phyloP scores from a whole-genome alignment of 1,140 invertebrate genomes.

The Calephelis nemesis region DNA sequence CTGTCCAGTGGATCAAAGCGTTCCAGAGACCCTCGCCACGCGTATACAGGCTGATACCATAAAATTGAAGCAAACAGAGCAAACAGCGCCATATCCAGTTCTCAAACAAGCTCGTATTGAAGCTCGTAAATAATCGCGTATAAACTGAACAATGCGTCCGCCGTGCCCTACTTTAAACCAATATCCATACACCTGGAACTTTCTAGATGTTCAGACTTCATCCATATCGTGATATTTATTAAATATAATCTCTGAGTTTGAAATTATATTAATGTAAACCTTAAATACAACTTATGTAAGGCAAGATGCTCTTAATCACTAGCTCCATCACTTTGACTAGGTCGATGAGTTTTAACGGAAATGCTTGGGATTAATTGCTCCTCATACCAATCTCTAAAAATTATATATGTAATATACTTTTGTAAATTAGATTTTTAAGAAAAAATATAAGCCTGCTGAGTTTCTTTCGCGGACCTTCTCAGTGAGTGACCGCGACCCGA shows the following conservation, averaged over 20 bases:
- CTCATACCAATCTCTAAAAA: no score
- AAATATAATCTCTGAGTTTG: not conserved
- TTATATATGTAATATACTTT: no score
- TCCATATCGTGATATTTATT: no score
- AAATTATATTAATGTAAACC: not conserved
- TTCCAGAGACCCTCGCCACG: not conserved
- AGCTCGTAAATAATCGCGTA: constrained; percentile 8
- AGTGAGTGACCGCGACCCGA: no score
- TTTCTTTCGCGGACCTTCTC: no score
- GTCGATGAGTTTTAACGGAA: no score
- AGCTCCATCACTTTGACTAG: no score
- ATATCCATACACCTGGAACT: constrained; percentile 1
- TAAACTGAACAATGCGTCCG: not conserved
- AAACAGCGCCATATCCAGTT: not conserved
- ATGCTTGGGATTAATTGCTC: no score
- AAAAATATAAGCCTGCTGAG: no score
- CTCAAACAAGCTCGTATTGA: constrained; percentile 10
- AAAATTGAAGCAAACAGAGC: not conserved
- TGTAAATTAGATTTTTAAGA: no score
- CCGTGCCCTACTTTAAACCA: constrained; percentile 3
- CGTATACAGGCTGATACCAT: not conserved
- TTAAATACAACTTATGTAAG: not conserved
- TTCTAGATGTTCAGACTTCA: not conserved
- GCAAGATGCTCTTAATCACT: not conserved
- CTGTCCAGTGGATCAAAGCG: no score